phyloP scores from a whole-genome alignment of 2,888 invertebrate species.

The Aspidiotus destructor region DNA sequence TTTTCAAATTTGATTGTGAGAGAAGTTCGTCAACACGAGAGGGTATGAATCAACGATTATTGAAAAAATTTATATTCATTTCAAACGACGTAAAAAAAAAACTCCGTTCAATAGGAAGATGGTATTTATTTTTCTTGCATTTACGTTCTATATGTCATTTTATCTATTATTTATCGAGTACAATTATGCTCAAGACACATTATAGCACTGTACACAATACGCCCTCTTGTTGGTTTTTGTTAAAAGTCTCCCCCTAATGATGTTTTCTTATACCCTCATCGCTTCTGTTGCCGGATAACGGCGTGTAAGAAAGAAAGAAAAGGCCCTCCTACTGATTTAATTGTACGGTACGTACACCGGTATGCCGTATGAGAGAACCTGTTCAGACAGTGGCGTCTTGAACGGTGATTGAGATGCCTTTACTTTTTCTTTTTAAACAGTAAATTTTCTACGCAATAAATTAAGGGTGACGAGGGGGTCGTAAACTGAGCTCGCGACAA shows the following conservation, averaged over 20 bases:
- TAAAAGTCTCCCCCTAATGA: conserved; percentile 15
- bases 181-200: conserved; percentile 26
- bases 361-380: conserved; percentile 12
- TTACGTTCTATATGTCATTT: background rate
- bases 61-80: background rate
- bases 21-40: background rate
- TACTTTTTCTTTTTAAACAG: background rate
- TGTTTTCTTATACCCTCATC: conserved; percentile 21
- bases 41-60: background rate
- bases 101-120: conserved; percentile 23
- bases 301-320: conserved; percentile 4
- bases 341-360: conserved; percentile 7
- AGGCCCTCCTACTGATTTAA: conserved; percentile 30
- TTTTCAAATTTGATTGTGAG: too few species aligned
- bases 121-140: conserved; percentile 13
- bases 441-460: background rate
- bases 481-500: too few species aligned
- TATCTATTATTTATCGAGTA: conserved; percentile 19
- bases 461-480: too few species aligned
- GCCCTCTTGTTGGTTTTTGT: conserved; percentile 23
- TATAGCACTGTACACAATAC: conserved; percentile 32
- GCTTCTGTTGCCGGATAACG: background rate
- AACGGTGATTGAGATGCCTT: conserved; percentile 13
- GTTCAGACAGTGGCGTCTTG: conserved; percentile 10
- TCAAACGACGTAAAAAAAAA: background rate